A percentile compares a stretch with the other conserved stretches of the same genome.
These are phyloP conservation scores for Orientallactaga bullata DNA, from an alignment of 2,113 vertebrate species.

Conservation along the genomic window DNA sequence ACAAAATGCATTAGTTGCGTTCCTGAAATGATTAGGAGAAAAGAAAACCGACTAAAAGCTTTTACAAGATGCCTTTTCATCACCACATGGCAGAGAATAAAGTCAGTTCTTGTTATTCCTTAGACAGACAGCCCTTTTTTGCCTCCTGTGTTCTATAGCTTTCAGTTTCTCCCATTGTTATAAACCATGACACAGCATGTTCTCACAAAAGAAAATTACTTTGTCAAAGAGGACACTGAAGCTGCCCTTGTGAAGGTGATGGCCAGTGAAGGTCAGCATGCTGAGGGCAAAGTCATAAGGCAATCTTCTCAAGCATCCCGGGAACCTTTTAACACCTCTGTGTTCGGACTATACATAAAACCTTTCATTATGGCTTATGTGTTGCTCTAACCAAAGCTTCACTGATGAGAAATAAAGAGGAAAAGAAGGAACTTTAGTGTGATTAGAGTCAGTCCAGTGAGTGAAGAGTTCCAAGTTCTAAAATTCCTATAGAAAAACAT, in stretches of 20 bases:
- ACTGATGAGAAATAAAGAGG: constrained; percentile 65
- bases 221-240: constrained; percentile 73
- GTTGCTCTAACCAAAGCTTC: constrained; percentile 68
- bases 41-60: constrained; percentile 77
- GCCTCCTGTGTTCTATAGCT: constrained; percentile 52
- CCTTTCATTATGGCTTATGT: constrained; percentile 55
- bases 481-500: constrained; percentile 55
- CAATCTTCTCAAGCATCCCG: constrained; percentile 66
- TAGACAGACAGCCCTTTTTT: constrained; percentile 53
- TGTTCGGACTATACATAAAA: constrained; percentile 65
- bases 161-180: constrained; percentile 66
- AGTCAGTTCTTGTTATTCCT: constrained; percentile 68
- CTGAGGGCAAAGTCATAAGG: constrained; percentile 78
- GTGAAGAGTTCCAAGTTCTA: constrained; percentile 62
- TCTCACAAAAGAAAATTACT: constrained; percentile 79
- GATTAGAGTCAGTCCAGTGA: constrained; percentile 66
- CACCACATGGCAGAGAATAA: constrained; percentile 61
- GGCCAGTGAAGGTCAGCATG: constrained; percentile 74
- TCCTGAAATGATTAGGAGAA: constrained; percentile 64
- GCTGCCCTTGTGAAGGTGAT: constrained; percentile 58
- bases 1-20: constrained; percentile 53
- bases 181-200: constrained; percentile 71
- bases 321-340: constrained; percentile 62
- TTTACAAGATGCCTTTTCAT: constrained; percentile 77
- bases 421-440: constrained; percentile 21